Conservation (phyloP, 2,888 invertebrate genomes). For the Drosophila hamatofila region DNA sequence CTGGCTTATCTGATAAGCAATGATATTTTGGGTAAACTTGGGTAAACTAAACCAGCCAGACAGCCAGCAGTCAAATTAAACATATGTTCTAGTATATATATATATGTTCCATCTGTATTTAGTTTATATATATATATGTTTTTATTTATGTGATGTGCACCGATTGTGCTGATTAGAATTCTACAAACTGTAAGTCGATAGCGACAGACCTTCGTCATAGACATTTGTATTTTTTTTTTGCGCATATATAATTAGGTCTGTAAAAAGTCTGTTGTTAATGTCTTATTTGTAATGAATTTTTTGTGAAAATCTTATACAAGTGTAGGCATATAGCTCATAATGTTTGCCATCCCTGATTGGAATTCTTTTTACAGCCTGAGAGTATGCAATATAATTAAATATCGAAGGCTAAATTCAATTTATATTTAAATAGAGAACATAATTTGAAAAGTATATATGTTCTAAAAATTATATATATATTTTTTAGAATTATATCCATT, state of each 20-base stretch:
- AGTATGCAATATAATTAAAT: constrained; percentile 31
- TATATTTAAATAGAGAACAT: no score
- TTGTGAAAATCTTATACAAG: background rate
- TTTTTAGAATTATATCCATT: no score
- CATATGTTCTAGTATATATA: constrained; percentile 20
- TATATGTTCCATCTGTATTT: constrained; percentile 4
- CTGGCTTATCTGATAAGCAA: constrained; percentile 41
- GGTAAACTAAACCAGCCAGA: constrained; percentile 27
- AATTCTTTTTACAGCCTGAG: constrained; percentile 1
- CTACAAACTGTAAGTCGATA: constrained; percentile 42
- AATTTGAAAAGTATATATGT: no score
- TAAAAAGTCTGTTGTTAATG: background rate
- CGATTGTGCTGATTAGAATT: constrained; percentile 50
- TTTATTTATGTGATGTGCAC: constrained; percentile 5
- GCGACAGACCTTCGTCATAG: constrained; percentile 3
- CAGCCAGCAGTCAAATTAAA: constrained; percentile 30
- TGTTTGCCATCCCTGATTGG: constrained; percentile 4
- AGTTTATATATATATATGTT: background rate
- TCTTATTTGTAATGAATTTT: background rate
- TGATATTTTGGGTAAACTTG: constrained; percentile 9
- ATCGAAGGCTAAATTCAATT: background rate
- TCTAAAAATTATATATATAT: no score
- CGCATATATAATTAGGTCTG: background rate
- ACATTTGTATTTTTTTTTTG: background rate
- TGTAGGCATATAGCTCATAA: background rate